These are phyloP conservation scores for Fopius arisanus DNA, from an alignment of 1,140 invertebrate species.

Conservation along the genomic window DNA sequence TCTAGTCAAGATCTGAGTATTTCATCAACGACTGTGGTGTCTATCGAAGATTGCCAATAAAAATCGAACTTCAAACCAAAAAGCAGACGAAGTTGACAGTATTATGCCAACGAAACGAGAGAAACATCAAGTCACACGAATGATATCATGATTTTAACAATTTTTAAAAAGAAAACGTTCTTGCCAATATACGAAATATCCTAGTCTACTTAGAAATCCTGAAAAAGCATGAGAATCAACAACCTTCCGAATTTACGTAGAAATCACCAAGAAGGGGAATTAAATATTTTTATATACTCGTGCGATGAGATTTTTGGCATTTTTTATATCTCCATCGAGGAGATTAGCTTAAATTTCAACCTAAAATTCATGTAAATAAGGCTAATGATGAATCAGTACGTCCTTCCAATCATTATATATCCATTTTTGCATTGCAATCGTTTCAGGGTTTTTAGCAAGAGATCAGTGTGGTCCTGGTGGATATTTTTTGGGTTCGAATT, in stretches of 20 bases:
- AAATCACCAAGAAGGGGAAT: not conserved
- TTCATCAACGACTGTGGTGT: not conserved
- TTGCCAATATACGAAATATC: not conserved
- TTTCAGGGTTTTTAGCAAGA: not conserved
- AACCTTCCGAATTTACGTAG: not conserved
- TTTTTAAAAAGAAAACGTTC: too few species aligned
- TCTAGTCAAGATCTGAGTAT: slow-evolving; percentile 3
- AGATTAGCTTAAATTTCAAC: not conserved
- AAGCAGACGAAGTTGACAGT: not conserved
- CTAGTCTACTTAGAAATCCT: not conserved
- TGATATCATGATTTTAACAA: not conserved
- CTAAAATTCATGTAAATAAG: not conserved
- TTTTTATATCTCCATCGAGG: not conserved
- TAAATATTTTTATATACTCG: slow-evolving; percentile 4
- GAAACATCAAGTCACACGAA: not conserved
- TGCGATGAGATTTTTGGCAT: not conserved
- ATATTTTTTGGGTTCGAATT: too few species aligned
- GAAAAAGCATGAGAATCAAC: not conserved
- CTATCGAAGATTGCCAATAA: not conserved
- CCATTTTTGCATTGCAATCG: not conserved
- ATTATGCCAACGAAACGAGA: not conserved
- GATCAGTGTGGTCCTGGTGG: too few species aligned
- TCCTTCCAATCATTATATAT: not conserved
- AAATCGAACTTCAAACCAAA: not conserved
- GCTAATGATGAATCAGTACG: not conserved